Conservation (phyloP, 1,140 invertebrate species). For the Drosophila aff. region DNA sequence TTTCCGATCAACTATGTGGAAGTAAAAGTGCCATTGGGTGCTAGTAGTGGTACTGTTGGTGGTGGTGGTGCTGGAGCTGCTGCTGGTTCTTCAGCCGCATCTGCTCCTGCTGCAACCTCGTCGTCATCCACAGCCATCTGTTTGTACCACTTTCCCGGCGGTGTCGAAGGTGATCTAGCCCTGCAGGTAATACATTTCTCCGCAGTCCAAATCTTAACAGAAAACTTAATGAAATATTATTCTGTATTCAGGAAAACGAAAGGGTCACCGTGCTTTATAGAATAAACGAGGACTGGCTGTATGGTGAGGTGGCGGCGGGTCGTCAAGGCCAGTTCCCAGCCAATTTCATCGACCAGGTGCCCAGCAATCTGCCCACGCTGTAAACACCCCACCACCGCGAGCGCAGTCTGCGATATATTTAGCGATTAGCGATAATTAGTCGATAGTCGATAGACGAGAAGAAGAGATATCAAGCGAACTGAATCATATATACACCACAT, state of each 20-base stretch:
- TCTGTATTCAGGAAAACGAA: constrained; percentile 85
- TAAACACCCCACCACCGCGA: constrained; percentile 26
- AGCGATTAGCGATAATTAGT: constrained; percentile 26
- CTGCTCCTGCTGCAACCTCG: constrained; percentile 48
- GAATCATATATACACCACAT: constrained; percentile 60
- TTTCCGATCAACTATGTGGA: constrained; percentile 93
- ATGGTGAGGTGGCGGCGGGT: constrained; percentile 89
- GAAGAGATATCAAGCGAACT: constrained; percentile 65
- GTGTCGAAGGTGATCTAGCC: constrained; percentile 87
- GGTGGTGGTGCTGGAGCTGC: constrained; percentile 44
- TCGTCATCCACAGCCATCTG: constrained; percentile 85
- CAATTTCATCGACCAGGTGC: constrained; percentile 90
- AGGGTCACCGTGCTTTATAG: constrained; percentile 89
- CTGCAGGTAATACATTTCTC: constrained; percentile 85
- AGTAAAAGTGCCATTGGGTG: constrained; percentile 89
- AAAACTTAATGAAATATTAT: not conserved
- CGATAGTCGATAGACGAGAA: constrained; percentile 23
- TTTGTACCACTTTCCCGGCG: constrained; percentile 88
- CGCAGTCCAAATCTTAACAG: fast-evolving
- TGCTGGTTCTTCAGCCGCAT: constrained; percentile 2
- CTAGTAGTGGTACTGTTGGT: constrained; percentile 43
- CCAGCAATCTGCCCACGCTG: constrained; percentile 80
- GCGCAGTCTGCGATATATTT: constrained; percentile 12
- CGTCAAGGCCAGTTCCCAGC: constrained; percentile 92
- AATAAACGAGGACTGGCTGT: constrained; percentile 93